Evolutionary conservation across 2,797 vertebrate genomes (phyloP), one percentile per base, ranked within the genome.

Genomic region (Martes flavigula): DNA sequence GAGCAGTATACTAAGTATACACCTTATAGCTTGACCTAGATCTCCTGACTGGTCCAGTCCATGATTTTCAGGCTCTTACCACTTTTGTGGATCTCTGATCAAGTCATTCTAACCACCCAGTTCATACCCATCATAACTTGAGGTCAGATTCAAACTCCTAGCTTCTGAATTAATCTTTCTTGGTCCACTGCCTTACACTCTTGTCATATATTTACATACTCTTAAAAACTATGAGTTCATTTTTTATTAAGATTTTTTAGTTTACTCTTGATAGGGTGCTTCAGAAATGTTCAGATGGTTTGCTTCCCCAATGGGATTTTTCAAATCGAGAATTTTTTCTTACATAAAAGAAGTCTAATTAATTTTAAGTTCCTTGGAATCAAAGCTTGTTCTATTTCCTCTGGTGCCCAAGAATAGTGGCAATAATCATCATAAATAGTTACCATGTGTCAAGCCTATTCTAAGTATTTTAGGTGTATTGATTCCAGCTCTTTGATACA

Each of bases 241-340:
- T 38, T 38, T 38, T 38, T 38, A 60, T 84, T 91, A 54, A 70
- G n/a, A 83, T 32, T 27, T 62, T 81, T 93, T 96, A 66, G 14
- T 94, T 94, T 87, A 81, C 79, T 90, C 56, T 23, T 92, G 25
- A 75, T 46, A 81, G 51, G 14, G 51, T 90, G 82, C 32, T 95
- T 94, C n/a, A 73, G 35, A 92, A 88, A 92, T 81, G 54, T 78
- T 64, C 30, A 88, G 56, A 62, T 91, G 60, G 25, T 72, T 91
- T 87, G 35, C 86, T 38, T 95, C 43, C n/a, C n/a, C 58, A 32
- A 3, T 25, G 79, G 94, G 66, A 94, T 73, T 95, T 94, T 97
- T 93, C 15, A 81, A 95, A 93, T 56, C 82, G 54, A 94, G 35
- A 25, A 21, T 25, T 64, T 77, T 77, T 97, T 77, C 43, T 95